Conservation (phyloP, 2,113 vertebrate species). For the Callithrix jacchus region DNA sequence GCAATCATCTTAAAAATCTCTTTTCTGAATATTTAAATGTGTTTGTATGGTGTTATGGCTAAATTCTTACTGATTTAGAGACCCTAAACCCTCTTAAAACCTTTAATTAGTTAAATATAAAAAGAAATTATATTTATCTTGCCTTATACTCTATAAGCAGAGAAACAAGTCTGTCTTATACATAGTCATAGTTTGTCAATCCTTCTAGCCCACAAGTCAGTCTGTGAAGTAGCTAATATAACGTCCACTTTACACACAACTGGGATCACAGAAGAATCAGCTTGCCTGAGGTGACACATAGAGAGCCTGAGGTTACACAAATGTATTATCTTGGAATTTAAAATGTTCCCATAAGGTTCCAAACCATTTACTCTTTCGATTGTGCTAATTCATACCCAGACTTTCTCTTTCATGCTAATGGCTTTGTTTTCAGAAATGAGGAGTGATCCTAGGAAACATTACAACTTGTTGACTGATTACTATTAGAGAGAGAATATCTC, state of each 20-base stretch:
- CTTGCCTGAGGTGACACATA: too few species aligned
- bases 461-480: not conserved
- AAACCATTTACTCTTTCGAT: not conserved
- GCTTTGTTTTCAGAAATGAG: not conserved
- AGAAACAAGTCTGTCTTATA: too few species aligned
- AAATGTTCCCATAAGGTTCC: not conserved
- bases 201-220: not conserved
- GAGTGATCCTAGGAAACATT: not conserved
- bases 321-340: not conserved
- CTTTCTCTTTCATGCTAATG: not conserved
- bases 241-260: not conserved
- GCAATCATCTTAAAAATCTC: too few species aligned
- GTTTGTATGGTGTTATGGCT: too few species aligned
- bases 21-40: too few species aligned
- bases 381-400: not conserved
- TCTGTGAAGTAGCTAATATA: not conserved
- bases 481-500: not conserved
- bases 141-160: too few species aligned
- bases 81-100: too few species aligned
- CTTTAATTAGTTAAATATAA: too few species aligned
- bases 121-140: too few species aligned
- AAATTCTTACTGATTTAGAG: too few species aligned
- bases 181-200: not conserved
- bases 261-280: not conserved
- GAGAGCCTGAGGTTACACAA: not conserved